Evolutionary conservation across 2,888 invertebrate genomes (phyloP).

Genomic region (Sarcophaga subvicina): DNA sequence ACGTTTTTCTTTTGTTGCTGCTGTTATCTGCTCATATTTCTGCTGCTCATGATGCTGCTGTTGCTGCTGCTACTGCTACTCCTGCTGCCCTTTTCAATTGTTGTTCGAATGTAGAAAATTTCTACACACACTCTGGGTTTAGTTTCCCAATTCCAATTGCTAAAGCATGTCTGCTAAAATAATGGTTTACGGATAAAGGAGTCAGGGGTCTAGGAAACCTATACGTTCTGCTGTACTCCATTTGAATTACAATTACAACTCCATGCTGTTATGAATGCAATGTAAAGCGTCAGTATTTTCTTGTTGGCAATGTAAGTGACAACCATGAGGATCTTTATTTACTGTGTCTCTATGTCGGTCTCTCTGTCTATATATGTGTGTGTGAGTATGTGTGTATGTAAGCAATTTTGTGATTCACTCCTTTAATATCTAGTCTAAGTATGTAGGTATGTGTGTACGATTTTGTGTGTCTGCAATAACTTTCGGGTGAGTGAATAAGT

Average conservation of each 20-base stretch:
- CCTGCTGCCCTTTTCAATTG: too few relatives aligned
- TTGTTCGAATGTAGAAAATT: too few relatives aligned
- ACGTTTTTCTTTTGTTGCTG: conserved; percentile 30
- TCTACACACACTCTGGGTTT: not conserved
- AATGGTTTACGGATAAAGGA: not conserved
- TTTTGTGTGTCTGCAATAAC: too few relatives aligned
- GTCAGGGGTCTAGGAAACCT: not conserved
- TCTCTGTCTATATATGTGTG: too few relatives aligned
- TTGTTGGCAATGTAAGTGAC: conserved; percentile 35
- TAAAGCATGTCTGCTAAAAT: conserved; percentile 29
- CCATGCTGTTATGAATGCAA: not conserved
- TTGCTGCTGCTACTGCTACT: too few relatives aligned
- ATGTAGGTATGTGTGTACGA: too few relatives aligned
- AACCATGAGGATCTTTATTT: conserved; percentile 41
- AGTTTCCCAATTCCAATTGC: too few relatives aligned
- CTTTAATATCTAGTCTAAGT: not conserved
- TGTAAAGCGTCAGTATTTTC: not conserved
- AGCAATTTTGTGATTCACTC: not conserved
- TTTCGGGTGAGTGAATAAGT: too few relatives aligned
- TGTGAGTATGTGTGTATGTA: not conserved
- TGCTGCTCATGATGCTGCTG: not conserved
- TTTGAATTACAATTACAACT: not conserved
- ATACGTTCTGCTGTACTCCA: not conserved
- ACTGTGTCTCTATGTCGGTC: not conserved
- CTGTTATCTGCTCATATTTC: not conserved